phyloP scores from a whole-genome alignment of 2,797 vertebrate genomes.

The Pampus argenteus region DNA sequence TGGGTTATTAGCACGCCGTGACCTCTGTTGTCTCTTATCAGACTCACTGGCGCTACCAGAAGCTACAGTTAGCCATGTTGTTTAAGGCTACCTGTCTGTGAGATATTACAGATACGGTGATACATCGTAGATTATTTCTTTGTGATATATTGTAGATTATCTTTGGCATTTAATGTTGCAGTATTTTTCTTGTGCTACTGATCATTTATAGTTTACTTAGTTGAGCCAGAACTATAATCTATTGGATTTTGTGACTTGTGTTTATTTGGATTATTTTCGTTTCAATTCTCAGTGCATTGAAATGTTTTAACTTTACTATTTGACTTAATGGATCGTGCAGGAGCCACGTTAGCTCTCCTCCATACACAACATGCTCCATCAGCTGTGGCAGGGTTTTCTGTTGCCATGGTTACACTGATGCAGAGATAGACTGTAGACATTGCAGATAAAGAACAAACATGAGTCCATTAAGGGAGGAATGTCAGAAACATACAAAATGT shows the following conservation, averaged over 20 bases:
- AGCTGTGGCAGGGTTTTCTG: slow-evolving; percentile 46
- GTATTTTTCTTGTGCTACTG: too few relatives aligned
- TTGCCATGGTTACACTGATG: slow-evolving; percentile 67
- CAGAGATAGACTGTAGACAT: slow-evolving; percentile 9
- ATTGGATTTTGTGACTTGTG: background rate
- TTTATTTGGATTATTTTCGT: background rate
- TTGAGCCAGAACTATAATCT: too few relatives aligned
- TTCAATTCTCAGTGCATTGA: background rate
- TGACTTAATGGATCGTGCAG: slow-evolving; percentile 14
- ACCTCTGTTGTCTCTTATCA: too few relatives aligned
- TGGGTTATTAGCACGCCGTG: too few relatives aligned
- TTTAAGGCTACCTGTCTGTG: too few relatives aligned
- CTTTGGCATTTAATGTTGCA: too few relatives aligned
- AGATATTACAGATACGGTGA: too few relatives aligned
- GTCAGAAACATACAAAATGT: background rate
- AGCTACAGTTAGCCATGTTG: too few relatives aligned
- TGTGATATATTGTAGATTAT: too few relatives aligned
- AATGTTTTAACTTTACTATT: slow-evolving; percentile 14
- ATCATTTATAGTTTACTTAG: too few relatives aligned
- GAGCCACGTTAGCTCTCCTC: background rate
- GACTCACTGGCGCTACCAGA: too few relatives aligned
- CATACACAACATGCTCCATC: slow-evolving; percentile 2
- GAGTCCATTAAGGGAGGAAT: slow-evolving; percentile 11
- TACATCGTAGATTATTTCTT: too few relatives aligned
- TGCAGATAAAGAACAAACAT: slow-evolving; percentile 29